phyloP scores from a whole-genome alignment of 2,797 vertebrate species.

The Vespertilio murinus region DNA sequence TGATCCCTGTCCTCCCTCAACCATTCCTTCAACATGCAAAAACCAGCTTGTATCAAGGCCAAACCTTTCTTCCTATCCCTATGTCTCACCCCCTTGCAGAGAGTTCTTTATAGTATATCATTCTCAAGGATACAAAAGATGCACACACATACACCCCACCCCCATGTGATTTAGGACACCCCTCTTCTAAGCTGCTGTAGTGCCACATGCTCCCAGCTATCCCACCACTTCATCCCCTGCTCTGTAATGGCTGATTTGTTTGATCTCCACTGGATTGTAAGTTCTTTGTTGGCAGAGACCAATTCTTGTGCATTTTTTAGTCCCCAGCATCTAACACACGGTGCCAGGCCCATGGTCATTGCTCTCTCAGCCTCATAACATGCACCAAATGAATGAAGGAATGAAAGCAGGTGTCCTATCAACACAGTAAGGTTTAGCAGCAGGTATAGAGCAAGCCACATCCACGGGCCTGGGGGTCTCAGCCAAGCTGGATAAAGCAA shows the following conservation, averaged over 20 bases:
- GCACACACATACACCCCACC: neutral
- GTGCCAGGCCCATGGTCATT: neutral
- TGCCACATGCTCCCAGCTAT: neutral
- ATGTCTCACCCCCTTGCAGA: neutral
- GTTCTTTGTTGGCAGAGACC: neutral
- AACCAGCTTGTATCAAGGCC: neutral
- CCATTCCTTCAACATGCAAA: neutral
- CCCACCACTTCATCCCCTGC: too few species aligned
- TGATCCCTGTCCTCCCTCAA: neutral
- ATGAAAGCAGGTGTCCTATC: neutral
- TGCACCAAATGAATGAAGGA: neutral
- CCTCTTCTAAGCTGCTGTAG: neutral
- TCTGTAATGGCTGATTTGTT: neutral
- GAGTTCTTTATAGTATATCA: too few species aligned
- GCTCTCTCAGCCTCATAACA: neutral
- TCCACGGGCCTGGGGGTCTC: neutral
- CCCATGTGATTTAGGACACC: neutral
- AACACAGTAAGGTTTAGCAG: fast-evolving
- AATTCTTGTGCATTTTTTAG: neutral
- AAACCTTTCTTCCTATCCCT: neutral
- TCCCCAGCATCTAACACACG: neutral
- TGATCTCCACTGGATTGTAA: neutral
- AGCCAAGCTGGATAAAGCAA: neutral
- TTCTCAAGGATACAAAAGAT: too few species aligned
- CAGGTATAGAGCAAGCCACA: neutral